A percentile compares a stretch with the other conserved stretches of the same genome.
Conservation (phyloP, 2,113 vertebrate genomes). For the Melanostigma gelatinosum region DNA sequence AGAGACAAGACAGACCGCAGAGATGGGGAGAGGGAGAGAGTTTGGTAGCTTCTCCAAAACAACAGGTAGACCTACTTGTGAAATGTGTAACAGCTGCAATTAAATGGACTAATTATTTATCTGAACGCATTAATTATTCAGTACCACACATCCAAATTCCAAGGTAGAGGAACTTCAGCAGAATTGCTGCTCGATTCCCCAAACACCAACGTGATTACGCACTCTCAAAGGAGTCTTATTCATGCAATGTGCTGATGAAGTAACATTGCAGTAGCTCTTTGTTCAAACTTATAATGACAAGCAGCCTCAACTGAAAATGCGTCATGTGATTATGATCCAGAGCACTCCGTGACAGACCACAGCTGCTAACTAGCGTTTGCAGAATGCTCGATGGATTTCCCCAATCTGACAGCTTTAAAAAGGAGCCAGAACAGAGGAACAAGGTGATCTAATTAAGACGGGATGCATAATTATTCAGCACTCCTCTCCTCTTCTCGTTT, state of each 20-base stretch:
- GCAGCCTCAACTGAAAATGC: conserved; percentile 35
- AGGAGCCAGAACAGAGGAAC: conserved; percentile 31
- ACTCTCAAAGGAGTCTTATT: conserved; percentile 33
- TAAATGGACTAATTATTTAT: conserved; percentile 53
- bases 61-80: conserved; percentile 14
- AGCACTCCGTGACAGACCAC: conserved; percentile 44
- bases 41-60: conserved; percentile 27
- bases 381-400: conserved; percentile 34
- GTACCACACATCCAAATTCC: conserved; percentile 12
- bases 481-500: background rate
- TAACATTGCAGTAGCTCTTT: conserved; percentile 24
- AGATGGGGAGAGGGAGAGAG: background rate
- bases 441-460: conserved; percentile 64
- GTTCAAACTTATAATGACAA: conserved; percentile 39
- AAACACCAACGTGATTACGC: conserved; percentile 49
- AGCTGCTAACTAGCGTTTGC: conserved; percentile 54
- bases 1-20: background rate
- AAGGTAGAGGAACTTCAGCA: conserved; percentile 44
- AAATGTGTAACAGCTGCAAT: conserved; percentile 39
- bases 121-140: conserved; percentile 47
- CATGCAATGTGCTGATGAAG: conserved; percentile 29
- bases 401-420: conserved; percentile 33
- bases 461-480: conserved; percentile 50
- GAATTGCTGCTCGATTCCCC: conserved; percentile 45
- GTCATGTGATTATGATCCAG: conserved; percentile 59